Percentiles rank a stretch among this genome's conserved stretches.
Conservation (phyloP, 1,140 invertebrate species). For the Diachasmimorpha longicaudata region DNA sequence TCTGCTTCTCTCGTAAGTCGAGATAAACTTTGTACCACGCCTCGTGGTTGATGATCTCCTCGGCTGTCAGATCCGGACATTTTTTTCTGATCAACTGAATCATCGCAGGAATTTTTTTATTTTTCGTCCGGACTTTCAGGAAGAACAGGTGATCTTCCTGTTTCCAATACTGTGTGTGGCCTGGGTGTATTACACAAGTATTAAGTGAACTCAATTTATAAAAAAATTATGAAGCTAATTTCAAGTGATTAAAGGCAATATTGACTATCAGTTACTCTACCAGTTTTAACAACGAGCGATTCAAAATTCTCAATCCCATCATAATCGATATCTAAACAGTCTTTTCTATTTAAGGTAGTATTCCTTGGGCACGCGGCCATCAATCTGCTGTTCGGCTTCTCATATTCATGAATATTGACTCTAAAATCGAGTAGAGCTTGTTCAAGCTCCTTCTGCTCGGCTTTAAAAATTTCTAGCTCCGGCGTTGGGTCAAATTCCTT, state of each 20-base stretch:
- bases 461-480: slow-evolving; percentile 33
- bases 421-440: slow-evolving; percentile 40
- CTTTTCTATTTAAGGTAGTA: slow-evolving; percentile 1
- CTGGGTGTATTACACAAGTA: slow-evolving; percentile 31
- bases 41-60: slow-evolving; percentile 56
- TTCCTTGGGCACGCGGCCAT: not conserved
- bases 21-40: slow-evolving; percentile 57
- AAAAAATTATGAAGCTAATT: no score
- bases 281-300: slow-evolving; percentile 48
- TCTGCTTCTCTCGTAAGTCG: slow-evolving; percentile 50
- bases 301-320: slow-evolving; percentile 44
- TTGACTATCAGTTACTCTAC: slow-evolving; percentile 34
- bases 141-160: slow-evolving; percentile 54
- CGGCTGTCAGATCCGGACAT: slow-evolving; percentile 51
- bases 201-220: not conserved
- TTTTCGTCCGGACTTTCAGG: slow-evolving; percentile 48
- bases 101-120: slow-evolving; percentile 42
- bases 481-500: slow-evolving; percentile 44
- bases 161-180: slow-evolving; percentile 53
- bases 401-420: slow-evolving; percentile 41
- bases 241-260: no score
- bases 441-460: slow-evolving; percentile 43
- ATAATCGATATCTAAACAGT: slow-evolving; percentile 17
- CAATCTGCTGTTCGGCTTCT: slow-evolving; percentile 24
- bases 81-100: slow-evolving; percentile 45